Evolutionary conservation across 1,140 invertebrate species (phyloP).

Genomic region (Camponotus floridanus): DNA sequence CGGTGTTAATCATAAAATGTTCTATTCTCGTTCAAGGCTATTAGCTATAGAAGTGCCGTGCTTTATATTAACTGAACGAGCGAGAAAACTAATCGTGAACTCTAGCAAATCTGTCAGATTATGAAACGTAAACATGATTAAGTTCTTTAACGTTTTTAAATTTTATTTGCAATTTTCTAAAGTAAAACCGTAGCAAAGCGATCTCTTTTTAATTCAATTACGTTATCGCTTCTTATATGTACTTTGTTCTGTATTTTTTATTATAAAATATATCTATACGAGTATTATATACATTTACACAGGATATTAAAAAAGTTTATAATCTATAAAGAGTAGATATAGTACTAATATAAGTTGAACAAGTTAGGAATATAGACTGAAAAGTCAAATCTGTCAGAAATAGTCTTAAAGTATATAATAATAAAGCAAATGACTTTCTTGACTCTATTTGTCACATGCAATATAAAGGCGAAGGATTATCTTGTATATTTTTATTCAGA

Average conservation of each 20-base stretch:
- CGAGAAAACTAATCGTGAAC: slow-evolving; percentile 10
- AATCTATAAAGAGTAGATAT: too few relatives aligned
- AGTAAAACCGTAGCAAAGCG: neutral
- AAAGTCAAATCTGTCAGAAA: too few relatives aligned
- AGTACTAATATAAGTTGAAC: too few relatives aligned
- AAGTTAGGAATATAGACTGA: too few relatives aligned
- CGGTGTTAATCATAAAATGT: slow-evolving; percentile 37
- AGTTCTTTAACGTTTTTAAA: neutral
- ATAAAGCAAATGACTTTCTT: too few relatives aligned
- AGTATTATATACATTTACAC: neutral
- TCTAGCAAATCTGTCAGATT: neutral
- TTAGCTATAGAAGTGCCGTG: too few relatives aligned
- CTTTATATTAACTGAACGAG: slow-evolving; percentile 5
- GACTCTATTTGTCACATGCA: too few relatives aligned
- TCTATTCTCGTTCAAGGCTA: slow-evolving; percentile 50
- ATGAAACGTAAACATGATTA: neutral
- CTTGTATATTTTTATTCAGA: too few relatives aligned
- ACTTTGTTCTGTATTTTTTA: neutral
- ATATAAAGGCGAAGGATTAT: too few relatives aligned
- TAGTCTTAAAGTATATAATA: too few relatives aligned
- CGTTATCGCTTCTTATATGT: neutral
- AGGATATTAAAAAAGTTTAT: too few relatives aligned
- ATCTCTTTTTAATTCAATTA: neutral
- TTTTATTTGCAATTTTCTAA: neutral
- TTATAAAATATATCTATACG: neutral